Base-by-base conservation (phyloP, 2,113 vertebrate genomes). In the Hucho hucho region DNA sequence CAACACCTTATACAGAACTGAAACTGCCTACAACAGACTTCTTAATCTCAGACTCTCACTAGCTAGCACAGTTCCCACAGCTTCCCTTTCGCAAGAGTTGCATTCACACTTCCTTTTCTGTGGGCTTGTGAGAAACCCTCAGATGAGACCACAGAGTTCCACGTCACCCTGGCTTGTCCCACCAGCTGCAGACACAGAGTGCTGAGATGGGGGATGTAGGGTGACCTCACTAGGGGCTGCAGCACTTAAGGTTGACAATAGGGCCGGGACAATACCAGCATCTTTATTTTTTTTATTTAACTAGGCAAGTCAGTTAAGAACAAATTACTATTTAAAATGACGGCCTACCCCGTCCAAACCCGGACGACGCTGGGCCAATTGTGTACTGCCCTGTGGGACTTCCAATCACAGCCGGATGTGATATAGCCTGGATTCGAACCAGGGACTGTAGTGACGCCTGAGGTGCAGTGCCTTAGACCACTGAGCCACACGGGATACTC, bases 21-120 rank as follows among this genome's bases (percentile, higher is more conserved):
- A 46, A 68, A 46, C 64, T 43, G 20, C 67, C 56, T 49, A 59
- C 46, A 13, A 7, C 59, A 66, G 20, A 63, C 70, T 67, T 66
- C 65, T 66, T 63, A 24, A 75, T 63, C 56, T 75, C 70, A 63
- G 64, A 72, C 49, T 63, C 76, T 47, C 58, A 28, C 32, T 32
- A 65, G 43, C 61, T 25, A 49, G 24, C 72, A 74, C 32, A 13
- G 70, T 14, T 64, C 18, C 61, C 72, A 76, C 49, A 68, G 77
- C 81, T 76, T 81, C 77, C 81, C 6, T 69, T 70, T 25, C 65
- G 0, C 14, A 20, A 65, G 64, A 68, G 22, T 5, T 65, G 4
- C 64, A 67, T 64, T 49, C 67, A 63, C 66, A 75, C 75, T 84
- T 84, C 84, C 72, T 43, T 26, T 70, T 78, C 25, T 80, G 64